Evolutionary conservation across 2,888 invertebrate genomes (phyloP).

Genomic region (Agrochola macilenta): DNA sequence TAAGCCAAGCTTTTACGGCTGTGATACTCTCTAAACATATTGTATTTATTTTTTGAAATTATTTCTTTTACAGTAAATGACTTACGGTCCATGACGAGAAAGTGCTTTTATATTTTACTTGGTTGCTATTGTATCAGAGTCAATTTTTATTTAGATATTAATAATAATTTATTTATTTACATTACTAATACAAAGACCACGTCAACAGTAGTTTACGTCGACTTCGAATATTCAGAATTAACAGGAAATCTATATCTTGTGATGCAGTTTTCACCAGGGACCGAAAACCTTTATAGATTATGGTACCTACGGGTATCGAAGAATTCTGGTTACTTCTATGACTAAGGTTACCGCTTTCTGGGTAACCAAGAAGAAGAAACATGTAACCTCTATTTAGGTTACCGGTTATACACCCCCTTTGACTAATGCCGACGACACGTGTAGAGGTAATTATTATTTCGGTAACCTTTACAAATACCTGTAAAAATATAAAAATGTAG

Average conservation of each 20-base stretch:
- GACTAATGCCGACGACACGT: too few species aligned
- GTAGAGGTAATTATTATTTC: too few species aligned
- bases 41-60: slow-evolving; percentile 31
- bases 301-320: too few species aligned
- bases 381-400: too few species aligned
- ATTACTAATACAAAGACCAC: neutral
- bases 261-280: neutral
- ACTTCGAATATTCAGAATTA: neutral
- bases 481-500: too few species aligned
- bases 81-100: slow-evolving; percentile 30
- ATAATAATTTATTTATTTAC: neutral
- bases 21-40: slow-evolving; percentile 69
- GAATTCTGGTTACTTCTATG: too few species aligned
- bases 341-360: too few species aligned
- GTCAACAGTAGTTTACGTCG: neutral
- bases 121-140: neutral
- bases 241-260: neutral
- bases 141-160: neutral
- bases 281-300: too few species aligned
- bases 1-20: slow-evolving; percentile 73
- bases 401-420: too few species aligned
- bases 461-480: too few species aligned
- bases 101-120: slow-evolving; percentile 26
- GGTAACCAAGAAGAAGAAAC: too few species aligned
- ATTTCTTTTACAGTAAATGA: slow-evolving; percentile 11